Conservation (phyloP, 2,113 vertebrate species). For the Boleophthalmus pectinirostris region DNA sequence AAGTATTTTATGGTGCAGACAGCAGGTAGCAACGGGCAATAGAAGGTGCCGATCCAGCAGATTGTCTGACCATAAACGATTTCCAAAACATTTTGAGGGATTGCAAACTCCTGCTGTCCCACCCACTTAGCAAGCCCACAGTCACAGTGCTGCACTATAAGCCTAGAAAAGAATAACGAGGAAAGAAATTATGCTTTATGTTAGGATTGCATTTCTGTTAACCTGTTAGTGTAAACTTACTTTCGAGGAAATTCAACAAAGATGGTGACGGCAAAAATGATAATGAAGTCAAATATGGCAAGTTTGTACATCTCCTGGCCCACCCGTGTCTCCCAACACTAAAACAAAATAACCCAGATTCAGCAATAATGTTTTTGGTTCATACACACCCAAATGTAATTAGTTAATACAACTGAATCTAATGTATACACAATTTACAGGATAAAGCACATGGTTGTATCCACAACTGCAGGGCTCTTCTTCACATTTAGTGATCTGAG, state of each 20-base stretch:
- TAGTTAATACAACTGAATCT: neutral
- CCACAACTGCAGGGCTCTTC: constrained; percentile 80
- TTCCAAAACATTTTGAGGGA: constrained; percentile 91
- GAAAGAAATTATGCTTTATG: neutral
- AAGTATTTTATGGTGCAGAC: constrained; percentile 93
- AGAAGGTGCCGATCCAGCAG: constrained; percentile 96
- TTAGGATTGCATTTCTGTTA: neutral
- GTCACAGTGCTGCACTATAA: constrained; percentile 84
- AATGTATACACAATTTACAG: constrained; percentile 76
- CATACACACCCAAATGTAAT: neutral
- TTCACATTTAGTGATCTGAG: constrained; percentile 83
- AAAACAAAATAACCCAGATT: constrained; percentile 23
- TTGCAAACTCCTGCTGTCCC: constrained; percentile 88
- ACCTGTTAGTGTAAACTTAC: constrained; percentile 74
- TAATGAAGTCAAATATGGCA: constrained; percentile 94
- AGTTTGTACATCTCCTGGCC: constrained; percentile 99
- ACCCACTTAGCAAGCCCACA: constrained; percentile 80
- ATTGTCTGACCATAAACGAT: constrained; percentile 96
- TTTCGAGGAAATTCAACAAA: constrained; percentile 93
- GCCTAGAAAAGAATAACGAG: constrained; percentile 64
- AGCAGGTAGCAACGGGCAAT: constrained; percentile 91
- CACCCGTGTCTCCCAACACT: constrained; percentile 97
- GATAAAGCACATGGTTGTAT: constrained; percentile 88
- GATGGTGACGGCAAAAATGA: constrained; percentile 82
- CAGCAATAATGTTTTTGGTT: neutral